phyloP scores from a whole-genome alignment of 2,113 vertebrate genomes.

The Naja naja region DNA sequence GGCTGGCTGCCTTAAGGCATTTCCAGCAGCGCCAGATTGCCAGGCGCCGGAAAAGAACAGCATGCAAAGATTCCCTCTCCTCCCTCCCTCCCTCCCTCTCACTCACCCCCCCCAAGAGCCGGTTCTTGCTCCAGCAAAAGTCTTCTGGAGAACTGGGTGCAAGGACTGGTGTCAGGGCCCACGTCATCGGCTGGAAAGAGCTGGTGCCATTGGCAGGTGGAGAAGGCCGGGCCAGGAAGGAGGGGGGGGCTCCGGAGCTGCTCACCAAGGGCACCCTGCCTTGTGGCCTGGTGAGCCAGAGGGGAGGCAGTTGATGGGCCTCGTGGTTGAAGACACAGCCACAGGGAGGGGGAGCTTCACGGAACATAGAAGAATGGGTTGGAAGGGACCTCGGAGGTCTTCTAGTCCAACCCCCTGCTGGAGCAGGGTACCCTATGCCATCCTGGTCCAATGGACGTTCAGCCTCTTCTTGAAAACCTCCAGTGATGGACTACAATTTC shows the following conservation, averaged over 20 bases:
- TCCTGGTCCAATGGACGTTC: neutral
- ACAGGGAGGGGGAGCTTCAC: neutral
- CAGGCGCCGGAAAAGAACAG: neutral
- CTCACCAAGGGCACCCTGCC: neutral
- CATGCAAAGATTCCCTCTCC: neutral
- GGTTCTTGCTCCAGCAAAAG: neutral
- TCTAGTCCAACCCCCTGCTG: neutral
- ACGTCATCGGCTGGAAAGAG: neutral
- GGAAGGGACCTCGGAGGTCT: neutral
- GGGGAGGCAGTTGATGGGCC: neutral
- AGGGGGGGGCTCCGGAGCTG: accelerated
- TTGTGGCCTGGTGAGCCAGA: neutral
- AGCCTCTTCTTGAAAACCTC: neutral
- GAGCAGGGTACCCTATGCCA: too few relatives aligned
- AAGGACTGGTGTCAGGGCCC: neutral
- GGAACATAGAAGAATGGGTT: neutral
- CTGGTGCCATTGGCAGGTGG: neutral
- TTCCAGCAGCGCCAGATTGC: neutral
- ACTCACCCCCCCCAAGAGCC: too few relatives aligned
- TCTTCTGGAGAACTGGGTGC: neutral
- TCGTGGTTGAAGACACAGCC: neutral
- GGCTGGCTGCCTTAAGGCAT: neutral
- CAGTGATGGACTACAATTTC: neutral
- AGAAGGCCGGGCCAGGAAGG: neutral
- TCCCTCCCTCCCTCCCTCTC: too few relatives aligned